Base-by-base conservation (phyloP, 1,140 invertebrate species). In the Drosophila malerkotliana region DNA sequence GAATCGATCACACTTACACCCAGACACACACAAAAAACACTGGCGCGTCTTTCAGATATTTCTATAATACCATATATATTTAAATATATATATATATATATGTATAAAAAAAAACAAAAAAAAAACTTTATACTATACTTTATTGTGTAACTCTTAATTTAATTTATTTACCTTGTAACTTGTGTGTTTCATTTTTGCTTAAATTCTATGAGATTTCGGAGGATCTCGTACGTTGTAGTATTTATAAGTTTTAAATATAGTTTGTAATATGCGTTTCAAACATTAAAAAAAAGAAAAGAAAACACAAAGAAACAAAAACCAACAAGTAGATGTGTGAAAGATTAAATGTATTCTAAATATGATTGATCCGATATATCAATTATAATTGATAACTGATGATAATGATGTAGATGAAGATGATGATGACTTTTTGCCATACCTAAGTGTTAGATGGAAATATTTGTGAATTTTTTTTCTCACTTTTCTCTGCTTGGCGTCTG, bases 211-310 rank as follows among this genome's bases (percentile, higher is more conserved):
- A 88, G 83, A 88, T 88, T 88, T 88, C 76, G 79, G 73, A 62
- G 83, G 83, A 88, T 88, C 83, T 88, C 83, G 72, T 88, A 88
- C 79, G 83, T 88, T 88, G 83, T 88, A 88, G 83, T 88, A 88
- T 88, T 88, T 88, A 79, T 88, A 88, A 88, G 83, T 88, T 88
- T 88, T 88, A 88, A 79, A 88, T 54, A 72, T 87, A 87, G 72
- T 69, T 48, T 87, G 64, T 87, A 85, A 75, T 64, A 60, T 72
- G 67, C 72, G 68, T 79, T 87, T 79, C 72, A 52, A 73, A 81
- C 79, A 67, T 24, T 58, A 49, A 56, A 48, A 56, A 48, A 58
- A 48, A 57, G 51, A 74, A 72, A 60, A 30, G 45, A 49, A 39
- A 61, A 64, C 56, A 60, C 41, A 69, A 58, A 45, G 32, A 60